Evolutionary conservation across 2,888 invertebrate species (phyloP).

Genomic region (Nephrotoma flavescens): DNA sequence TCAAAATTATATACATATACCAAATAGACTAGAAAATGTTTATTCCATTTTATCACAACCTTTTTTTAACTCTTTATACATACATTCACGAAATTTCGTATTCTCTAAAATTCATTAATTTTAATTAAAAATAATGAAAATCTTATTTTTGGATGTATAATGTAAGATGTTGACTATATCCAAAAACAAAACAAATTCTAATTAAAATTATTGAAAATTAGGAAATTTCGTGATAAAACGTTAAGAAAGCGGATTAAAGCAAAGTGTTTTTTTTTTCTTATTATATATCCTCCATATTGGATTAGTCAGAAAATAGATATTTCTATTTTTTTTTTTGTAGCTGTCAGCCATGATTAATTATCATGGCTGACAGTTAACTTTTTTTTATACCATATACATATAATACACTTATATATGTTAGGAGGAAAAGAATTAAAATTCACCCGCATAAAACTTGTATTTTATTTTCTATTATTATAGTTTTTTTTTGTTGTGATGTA

Average conservation of each 20-base stretch:
- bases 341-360: neutral
- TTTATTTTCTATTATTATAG: neutral
- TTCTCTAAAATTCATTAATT: neutral
- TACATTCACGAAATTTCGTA: no score
- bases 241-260: neutral
- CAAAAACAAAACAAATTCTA: neutral
- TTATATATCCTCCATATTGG: neutral
- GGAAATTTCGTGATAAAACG: neutral
- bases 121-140: neutral
- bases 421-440: neutral
- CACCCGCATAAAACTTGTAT: neutral
- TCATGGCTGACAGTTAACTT: neutral
- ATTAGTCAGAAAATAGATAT: neutral
- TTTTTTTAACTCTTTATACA: no score
- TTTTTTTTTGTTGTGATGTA: neutral
- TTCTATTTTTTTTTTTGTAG: neutral
- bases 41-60: no score
- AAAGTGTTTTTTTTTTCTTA: neutral
- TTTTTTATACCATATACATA: neutral
- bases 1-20: no score
- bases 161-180: neutral
- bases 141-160: neutral
- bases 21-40: no score
- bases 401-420: neutral
- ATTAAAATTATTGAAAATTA: neutral